Conservation (phyloP, 2,113 vertebrate genomes). For the Equus przewalskii region DNA sequence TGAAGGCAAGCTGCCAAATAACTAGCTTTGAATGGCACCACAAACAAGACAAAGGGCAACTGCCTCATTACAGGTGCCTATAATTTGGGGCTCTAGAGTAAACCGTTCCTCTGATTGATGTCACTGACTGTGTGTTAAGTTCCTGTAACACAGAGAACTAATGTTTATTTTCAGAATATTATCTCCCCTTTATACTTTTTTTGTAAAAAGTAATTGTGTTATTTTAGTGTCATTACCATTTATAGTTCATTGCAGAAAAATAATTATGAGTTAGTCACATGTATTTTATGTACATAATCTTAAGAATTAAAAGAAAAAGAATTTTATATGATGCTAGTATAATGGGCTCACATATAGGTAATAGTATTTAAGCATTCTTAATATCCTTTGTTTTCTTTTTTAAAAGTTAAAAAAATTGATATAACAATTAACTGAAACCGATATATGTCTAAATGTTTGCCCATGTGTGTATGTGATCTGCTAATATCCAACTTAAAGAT, state of each 20-base stretch:
- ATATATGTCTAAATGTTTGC: constrained; percentile 68
- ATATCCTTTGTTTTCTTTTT: constrained; percentile 67
- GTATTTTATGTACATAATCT: constrained; percentile 37
- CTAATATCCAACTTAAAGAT: constrained; percentile 64
- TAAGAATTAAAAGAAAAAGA: constrained; percentile 67
- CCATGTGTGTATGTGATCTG: constrained; percentile 50
- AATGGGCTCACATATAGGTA: constrained; percentile 70
- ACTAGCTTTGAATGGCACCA: constrained; percentile 85
- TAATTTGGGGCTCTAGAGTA: constrained; percentile 86
- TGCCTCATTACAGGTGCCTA: constrained; percentile 81
- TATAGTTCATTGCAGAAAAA: constrained; percentile 78
- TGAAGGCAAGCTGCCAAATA: constrained; percentile 87
- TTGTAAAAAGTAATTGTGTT: constrained; percentile 72
- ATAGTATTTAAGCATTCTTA: constrained; percentile 58
- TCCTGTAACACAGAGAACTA: constrained; percentile 82
- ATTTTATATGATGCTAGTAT: constrained; percentile 65
- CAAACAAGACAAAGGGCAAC: constrained; percentile 79
- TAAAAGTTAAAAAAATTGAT: constrained; percentile 60
- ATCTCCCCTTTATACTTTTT: constrained; percentile 75
- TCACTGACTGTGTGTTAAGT: constrained; percentile 79
- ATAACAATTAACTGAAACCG: constrained; percentile 54
- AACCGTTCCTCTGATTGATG: constrained; percentile 88
- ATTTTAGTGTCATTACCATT: constrained; percentile 64
- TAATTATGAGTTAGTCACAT: constrained; percentile 60
- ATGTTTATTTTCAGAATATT: constrained; percentile 83